Conservation (phyloP, 2,113 vertebrate genomes). For the Chauna torquata region DNA sequence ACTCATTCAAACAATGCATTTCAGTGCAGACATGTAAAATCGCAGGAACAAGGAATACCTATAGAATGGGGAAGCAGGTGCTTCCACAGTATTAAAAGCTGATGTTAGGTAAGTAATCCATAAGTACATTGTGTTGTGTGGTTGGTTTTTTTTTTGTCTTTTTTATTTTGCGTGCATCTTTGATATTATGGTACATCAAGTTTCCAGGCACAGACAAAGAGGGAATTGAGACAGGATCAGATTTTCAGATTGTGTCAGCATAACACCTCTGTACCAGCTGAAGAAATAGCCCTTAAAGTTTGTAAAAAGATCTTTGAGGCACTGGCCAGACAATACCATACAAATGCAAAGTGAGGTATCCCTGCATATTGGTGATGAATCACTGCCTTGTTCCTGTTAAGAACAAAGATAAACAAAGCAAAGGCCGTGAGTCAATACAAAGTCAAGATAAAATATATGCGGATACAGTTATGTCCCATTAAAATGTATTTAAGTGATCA, state of each 20-base stretch:
- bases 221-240: not conserved
- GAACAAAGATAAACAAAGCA: not conserved
- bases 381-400: constrained; percentile 3
- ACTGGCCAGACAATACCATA: not conserved
- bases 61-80: not conserved
- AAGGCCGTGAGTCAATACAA: not conserved
- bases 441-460: not conserved
- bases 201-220: not conserved
- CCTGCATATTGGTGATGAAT: not conserved
- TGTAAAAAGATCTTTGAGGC: not conserved
- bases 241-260: constrained; percentile 40
- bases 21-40: not conserved
- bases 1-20: not conserved
- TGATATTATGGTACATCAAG: not conserved
- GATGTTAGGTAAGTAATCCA: not conserved
- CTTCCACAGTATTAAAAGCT: not conserved
- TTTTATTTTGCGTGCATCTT: not conserved
- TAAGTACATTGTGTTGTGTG: not conserved
- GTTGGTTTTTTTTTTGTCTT: not conserved
- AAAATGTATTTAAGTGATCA: not conserved
- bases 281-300: not conserved
- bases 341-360: constrained; percentile 22
- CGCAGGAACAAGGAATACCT: not conserved
- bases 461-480: not conserved
- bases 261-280: not conserved